Evolutionary conservation across 2,113 vertebrate species (phyloP).

Genomic region (Brachyhypopomus gauderio): DNA sequence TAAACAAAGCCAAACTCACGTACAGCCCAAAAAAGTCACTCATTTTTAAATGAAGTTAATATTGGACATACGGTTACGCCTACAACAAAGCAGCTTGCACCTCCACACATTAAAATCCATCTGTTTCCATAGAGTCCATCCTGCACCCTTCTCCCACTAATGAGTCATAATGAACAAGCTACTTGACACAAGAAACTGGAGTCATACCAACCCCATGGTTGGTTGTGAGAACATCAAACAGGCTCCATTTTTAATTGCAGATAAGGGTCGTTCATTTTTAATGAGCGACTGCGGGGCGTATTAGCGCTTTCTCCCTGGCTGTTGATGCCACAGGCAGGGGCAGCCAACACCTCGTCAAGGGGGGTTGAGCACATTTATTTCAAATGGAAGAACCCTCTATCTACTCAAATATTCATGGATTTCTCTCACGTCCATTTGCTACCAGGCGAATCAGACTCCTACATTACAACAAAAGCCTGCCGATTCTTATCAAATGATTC

Average conservation of each 20-base stretch:
- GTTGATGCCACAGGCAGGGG: conserved; percentile 51
- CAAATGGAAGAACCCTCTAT: conserved; percentile 47
- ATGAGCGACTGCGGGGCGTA: conserved; percentile 60
- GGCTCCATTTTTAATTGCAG: conserved; percentile 65
- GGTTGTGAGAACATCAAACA: conserved; percentile 56
- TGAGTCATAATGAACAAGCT: conserved; percentile 45
- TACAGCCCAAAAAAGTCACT: conserved; percentile 22
- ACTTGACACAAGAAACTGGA: conserved; percentile 37
- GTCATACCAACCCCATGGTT: conserved; percentile 35
- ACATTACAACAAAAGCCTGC: conserved; percentile 55
- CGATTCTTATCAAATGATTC: conserved; percentile 49
- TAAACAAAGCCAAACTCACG: conserved; percentile 27
- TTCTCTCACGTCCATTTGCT: conserved; percentile 64
- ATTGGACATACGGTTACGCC: conserved; percentile 53
- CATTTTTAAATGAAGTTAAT: conserved; percentile 40
- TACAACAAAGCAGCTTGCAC: conserved; percentile 43
- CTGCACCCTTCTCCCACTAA: conserved; percentile 36
- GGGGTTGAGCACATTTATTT: conserved; percentile 42
- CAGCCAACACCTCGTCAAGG: conserved; percentile 26
- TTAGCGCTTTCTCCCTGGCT: conserved; percentile 60
- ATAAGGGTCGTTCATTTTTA: conserved; percentile 70
- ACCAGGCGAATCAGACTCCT: conserved; percentile 65
- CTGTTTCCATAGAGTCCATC: conserved; percentile 56
- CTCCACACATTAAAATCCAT: conserved; percentile 55
- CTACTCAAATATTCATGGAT: conserved; percentile 49